Evolutionary conservation across 2,113 vertebrate species (phyloP), one percentile per base, ranked within the genome.

Genomic region (Fulmarus glacialis): DNA sequence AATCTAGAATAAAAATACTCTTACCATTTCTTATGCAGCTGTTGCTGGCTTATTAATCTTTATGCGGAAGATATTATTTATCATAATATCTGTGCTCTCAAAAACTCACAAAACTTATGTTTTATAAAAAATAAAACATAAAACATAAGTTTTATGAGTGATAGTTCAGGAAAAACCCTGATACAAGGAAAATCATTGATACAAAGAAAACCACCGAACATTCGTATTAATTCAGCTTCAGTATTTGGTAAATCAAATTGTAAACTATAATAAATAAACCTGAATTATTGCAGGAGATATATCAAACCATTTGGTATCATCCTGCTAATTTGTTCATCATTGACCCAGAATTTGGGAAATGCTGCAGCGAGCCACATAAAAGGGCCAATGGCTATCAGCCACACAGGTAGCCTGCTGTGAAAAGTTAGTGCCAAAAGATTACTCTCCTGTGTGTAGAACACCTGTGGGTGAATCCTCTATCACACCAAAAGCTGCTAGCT

Each of bases 381-480:
- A 73, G 62, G 52, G 34, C 43, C 80, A 84, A 42, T 48, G 64
- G 34, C 87, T 79, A 71, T 11, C 26, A 56, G 60, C 30, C 47
- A 87, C 48, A 67, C 83, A 94, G 81, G 94, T 95, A 94, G 70
- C 73, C 94, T 96, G 89, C 94, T 95, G 91, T 60, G 93, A 93
- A 91, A 93, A 93, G 42, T 70, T 73, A 64, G 34, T 85, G 95
- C 94, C 96, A 97, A 95, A 83, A 96, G 70, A 89, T 64, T 75
- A 96, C 60, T 85, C 73, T 95, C 62, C 40, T 48, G 10, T 64
- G 73, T 32, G 48, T 45, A 89, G 73, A 78, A 94, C 83, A 94
- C 94, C 80, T 82, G 91, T 95, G 94, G 81, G 70, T 79, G 94
- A 91, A 94, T 85, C 60, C 62, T 82, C 71, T 58, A 29, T 58